Conservation (phyloP, 1,140 invertebrate species). For the Pachypsylla venusta region DNA sequence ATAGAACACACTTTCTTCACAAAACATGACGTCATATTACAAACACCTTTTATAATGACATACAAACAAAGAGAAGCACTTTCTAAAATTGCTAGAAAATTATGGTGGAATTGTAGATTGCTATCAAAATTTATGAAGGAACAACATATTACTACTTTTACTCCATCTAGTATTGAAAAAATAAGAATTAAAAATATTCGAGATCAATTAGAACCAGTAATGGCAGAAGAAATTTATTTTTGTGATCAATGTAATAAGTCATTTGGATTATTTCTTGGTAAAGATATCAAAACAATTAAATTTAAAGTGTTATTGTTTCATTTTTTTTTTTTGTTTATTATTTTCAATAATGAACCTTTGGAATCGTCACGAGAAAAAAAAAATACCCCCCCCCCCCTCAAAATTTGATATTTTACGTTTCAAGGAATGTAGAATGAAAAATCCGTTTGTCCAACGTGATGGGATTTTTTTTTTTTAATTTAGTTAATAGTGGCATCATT, state of each 20-base stretch:
- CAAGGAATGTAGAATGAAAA: too few species aligned
- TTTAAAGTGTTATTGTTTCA: too few species aligned
- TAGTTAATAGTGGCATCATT: too few species aligned
- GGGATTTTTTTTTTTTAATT: too few species aligned
- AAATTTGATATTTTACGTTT: too few species aligned
- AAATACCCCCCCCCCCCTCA: too few species aligned
- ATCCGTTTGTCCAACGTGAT: too few species aligned
- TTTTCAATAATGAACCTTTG: too few species aligned
- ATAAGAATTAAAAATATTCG: not conserved
- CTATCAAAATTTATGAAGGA: not conserved
- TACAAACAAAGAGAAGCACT: not conserved
- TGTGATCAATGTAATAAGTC: constrained; percentile 1
- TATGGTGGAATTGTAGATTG: constrained; percentile 4
- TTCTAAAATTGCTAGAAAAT: not conserved
- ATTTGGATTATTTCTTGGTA: not conserved
- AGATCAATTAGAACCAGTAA: not conserved
- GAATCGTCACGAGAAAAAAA: too few species aligned
- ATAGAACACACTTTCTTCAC: too few species aligned
- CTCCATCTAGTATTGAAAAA: not conserved
- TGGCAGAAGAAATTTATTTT: not conserved
- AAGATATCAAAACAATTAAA: too few species aligned
- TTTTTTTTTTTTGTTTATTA: too few species aligned
- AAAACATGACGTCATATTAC: not conserved
- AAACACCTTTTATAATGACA: not conserved
- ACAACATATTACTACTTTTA: not conserved